Base-by-base conservation (phyloP, 2,797 vertebrate species). In the Oophaga sylvatica region DNA sequence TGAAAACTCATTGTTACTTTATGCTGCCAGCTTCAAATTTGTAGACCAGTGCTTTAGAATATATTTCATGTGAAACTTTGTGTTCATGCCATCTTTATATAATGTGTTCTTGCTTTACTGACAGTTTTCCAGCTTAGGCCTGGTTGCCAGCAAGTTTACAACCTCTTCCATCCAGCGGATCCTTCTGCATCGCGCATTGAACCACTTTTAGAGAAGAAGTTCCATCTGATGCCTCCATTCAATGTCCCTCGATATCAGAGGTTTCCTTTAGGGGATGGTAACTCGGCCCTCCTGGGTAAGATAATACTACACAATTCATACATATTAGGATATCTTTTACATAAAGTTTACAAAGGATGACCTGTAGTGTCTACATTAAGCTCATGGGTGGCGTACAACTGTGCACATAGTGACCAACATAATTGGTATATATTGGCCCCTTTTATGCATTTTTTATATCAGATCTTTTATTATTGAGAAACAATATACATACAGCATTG, bases 111-210 rank as follows among this genome's bases (percentile, higher is more conserved):
- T 45, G 16, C 81, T 90, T 84, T 35, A 59, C 56, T 16, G 9
- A 62, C 81, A 99, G 98, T 99, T 87, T 96, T 97, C 20, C 97
- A 96, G 87, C 95, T 99, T 89, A 95, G 96, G 57, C 98, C 98
- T 0, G 97, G 97, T 84, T 99, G 98, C 92, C 97, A 98, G 92
- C 98, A 99, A 93, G 97, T 99, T 78, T 99, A 99, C 90, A 99
- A 99, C 94, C 95, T 99, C 88, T 99, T 99, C 95, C 98, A 99
- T 90, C 97, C 98, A 0, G 97, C 98, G 17, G 98, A 99, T 92
- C 98, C 98, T 0, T 99, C 98, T 0, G 98, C 98, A 73, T 99
- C 97, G 15, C 97, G 98, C 73, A 95, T 99, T 0, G 98, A 99
- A 90, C 98, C 98, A 7, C 96, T 99, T 57, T 91, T 99, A 93